phyloP scores from a whole-genome alignment of 2,888 invertebrate species.

The Machimus rusticus region DNA sequence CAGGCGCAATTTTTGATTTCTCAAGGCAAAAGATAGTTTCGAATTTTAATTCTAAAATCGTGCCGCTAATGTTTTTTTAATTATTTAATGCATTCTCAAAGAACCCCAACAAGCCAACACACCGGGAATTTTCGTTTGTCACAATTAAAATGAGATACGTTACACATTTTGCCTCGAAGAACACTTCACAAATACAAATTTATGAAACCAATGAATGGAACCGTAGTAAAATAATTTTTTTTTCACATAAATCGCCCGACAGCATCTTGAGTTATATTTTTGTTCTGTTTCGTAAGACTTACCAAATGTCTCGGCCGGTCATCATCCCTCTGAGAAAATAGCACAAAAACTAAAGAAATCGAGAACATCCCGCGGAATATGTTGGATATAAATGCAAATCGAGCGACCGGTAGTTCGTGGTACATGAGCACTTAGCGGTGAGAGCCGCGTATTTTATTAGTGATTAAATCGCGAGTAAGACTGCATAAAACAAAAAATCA shows the following conservation, averaged over 20 bases:
- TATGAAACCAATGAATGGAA: not conserved
- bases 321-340: not conserved
- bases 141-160: not conserved
- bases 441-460: not conserved
- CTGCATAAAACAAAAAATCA: not conserved
- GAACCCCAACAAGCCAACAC: not conserved
- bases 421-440: not conserved
- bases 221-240: not conserved
- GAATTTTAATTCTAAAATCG: not conserved
- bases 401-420: not conserved
- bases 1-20: not conserved
- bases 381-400: not conserved
- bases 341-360: not conserved
- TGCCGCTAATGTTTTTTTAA: not conserved
- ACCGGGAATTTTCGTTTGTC: not conserved
- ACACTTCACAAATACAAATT: not conserved
- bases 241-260: not conserved
- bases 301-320: not conserved
- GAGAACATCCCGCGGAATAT: not conserved
- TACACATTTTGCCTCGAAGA: not conserved
- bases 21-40: not conserved
- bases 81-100: not conserved
- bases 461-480: not conserved
- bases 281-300: not conserved
- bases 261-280: not conserved